phyloP scores from a whole-genome alignment of 1,140 invertebrate genomes.

The Drosophila pseudoananassae region DNA sequence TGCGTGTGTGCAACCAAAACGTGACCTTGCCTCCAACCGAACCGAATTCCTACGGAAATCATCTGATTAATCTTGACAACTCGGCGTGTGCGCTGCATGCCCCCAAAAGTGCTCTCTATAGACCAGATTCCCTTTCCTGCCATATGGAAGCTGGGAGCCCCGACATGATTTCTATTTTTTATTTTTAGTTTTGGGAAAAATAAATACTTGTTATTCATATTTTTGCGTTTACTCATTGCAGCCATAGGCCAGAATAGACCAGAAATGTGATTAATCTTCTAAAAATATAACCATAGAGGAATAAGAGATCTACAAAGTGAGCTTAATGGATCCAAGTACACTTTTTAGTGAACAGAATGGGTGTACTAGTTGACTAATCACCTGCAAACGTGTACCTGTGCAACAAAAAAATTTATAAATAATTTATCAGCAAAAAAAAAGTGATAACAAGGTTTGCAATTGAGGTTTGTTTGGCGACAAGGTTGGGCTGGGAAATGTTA shows the following conservation, averaged over 20 bases:
- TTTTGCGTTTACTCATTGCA: conserved; percentile 61
- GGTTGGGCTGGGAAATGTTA: too few relatives aligned
- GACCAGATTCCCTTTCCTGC: conserved; percentile 41
- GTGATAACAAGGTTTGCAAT: not conserved
- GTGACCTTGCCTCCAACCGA: conserved; percentile 41
- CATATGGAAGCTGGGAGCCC: conserved; percentile 58
- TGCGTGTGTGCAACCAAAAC: conserved; percentile 42
- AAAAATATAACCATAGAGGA: not conserved
- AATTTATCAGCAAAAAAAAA: conserved; percentile 17
- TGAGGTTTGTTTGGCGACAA: not conserved
- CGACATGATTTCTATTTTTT: conserved; percentile 62
- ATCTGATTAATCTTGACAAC: conserved; percentile 33
- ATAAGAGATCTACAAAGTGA: conserved; percentile 5
- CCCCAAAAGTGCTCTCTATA: conserved; percentile 5
- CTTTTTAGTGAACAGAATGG: not conserved
- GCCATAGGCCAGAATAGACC: conserved; percentile 25
- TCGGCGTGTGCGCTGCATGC: conserved; percentile 1
- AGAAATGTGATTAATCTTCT: conserved; percentile 56
- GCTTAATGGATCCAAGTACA: not conserved
- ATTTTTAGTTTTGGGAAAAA: conserved; percentile 70
- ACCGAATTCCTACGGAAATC: conserved; percentile 25
- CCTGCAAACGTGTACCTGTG: not conserved
- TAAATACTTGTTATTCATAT: conserved; percentile 67
- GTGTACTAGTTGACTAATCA: conserved; percentile 1
- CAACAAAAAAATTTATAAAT: not conserved